Percentiles rank a stretch among this genome's conserved stretches.
phyloP scores from a whole-genome alignment of 2,888 invertebrate species.

The Amphipoea oculea region DNA sequence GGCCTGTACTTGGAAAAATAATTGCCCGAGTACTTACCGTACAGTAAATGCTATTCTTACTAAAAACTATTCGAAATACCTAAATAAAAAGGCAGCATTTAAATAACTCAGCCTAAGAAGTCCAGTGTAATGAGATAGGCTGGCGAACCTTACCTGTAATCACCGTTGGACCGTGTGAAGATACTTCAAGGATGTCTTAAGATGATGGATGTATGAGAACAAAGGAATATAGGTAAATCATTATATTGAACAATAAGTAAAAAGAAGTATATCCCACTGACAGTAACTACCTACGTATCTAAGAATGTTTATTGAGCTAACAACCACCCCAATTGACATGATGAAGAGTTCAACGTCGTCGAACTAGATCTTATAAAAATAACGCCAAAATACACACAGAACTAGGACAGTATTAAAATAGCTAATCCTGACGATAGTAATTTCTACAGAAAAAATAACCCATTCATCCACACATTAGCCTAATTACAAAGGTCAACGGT shows the following conservation, averaged over 20 bases:
- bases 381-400: conserved; percentile 12
- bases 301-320: conserved; percentile 7
- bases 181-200: conserved; percentile 37
- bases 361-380: conserved; percentile 1
- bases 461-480: conserved; percentile 60
- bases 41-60: conserved; percentile 71
- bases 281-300: background rate
- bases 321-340: conserved; percentile 7
- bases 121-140: conserved; percentile 62
- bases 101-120: conserved; percentile 61
- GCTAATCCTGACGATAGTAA: background rate
- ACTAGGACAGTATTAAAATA: conserved; percentile 21
- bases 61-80: conserved; percentile 70
- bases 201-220: conserved; percentile 26
- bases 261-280: background rate
- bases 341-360: conserved; percentile 30
- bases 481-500: conserved; percentile 77
- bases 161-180: conserved; percentile 57
- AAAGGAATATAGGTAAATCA: conserved; percentile 25
- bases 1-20: conserved; percentile 76
- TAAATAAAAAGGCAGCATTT: conserved; percentile 66
- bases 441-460: conserved; percentile 20
- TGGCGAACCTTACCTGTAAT: conserved; percentile 50
- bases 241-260: background rate
- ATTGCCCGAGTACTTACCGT: conserved; percentile 73